These are phyloP conservation scores for Euproctis similis DNA, from an alignment of 2,888 invertebrate species.

Conservation along the genomic window DNA sequence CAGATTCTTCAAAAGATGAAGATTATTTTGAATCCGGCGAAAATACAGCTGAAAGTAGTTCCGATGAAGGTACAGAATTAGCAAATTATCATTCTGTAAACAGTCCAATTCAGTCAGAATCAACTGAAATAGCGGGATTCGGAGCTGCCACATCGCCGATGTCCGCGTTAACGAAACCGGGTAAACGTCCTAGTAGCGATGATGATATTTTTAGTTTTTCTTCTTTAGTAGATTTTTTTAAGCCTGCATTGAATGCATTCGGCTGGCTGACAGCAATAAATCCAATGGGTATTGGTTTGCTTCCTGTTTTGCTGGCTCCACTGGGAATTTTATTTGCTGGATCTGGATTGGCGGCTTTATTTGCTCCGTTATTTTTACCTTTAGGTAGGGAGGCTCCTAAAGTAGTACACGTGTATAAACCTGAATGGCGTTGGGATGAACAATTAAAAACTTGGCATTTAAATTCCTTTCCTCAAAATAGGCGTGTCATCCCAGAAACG, in stretches of 20 bases:
- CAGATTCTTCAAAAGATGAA: constrained; percentile 39
- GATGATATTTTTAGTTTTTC: constrained; percentile 70
- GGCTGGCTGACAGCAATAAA: constrained; percentile 73
- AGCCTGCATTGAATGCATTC: constrained; percentile 67
- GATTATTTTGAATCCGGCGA: constrained; percentile 50
- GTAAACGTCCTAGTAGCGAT: constrained; percentile 41
- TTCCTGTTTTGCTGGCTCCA: constrained; percentile 78
- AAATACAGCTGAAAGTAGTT: constrained; percentile 48
- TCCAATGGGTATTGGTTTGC: constrained; percentile 75
- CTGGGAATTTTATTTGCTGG: constrained; percentile 78
- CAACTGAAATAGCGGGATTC: constrained; percentile 33
- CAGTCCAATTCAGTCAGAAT: constrained; percentile 31
- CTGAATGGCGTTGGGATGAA: constrained; percentile 77
- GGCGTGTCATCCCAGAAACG: constrained; percentile 27
- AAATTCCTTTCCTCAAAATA: constrained; percentile 49
- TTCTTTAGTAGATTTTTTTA: constrained; percentile 57
- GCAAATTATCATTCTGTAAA: constrained; percentile 54
- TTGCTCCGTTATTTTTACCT: constrained; percentile 80
- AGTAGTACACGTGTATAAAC: constrained; percentile 50
- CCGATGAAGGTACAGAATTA: constrained; percentile 48
- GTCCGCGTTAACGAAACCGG: constrained; percentile 42
- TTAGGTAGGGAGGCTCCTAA: constrained; percentile 56
- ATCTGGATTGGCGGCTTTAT: constrained; percentile 76
- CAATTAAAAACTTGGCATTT: constrained; percentile 72
- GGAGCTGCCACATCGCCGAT: constrained; percentile 41